Evolutionary conservation across 2,888 invertebrate species (phyloP).

Genomic region (Drosophila planitibia): DNA sequence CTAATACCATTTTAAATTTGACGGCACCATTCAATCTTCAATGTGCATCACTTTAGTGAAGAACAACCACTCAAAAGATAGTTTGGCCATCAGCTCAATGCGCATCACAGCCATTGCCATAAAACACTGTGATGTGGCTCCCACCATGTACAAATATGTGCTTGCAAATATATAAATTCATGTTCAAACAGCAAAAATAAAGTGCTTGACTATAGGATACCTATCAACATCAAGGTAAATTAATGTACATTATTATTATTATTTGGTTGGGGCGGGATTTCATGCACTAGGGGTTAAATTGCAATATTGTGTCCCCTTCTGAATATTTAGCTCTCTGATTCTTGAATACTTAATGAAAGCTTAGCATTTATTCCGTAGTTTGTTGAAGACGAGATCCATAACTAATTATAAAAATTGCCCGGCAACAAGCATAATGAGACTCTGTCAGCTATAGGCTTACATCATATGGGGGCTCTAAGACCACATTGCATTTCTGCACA

Average conservation of each 20-base stretch:
- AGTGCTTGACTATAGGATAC: not conserved
- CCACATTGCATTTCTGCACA: not conserved
- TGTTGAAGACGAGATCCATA: not conserved
- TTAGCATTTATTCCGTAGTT: not conserved
- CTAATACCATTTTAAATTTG: not conserved
- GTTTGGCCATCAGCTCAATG: slow-evolving; percentile 22
- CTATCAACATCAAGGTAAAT: not conserved
- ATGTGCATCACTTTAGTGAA: not conserved
- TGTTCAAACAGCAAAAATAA: slow-evolving; percentile 18
- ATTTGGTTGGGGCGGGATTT: not conserved
- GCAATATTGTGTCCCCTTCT: not conserved
- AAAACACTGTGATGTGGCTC: slow-evolving; percentile 4
- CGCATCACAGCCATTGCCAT: slow-evolving; percentile 33
- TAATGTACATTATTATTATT: not conserved
- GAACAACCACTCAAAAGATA: slow-evolving; percentile 5
- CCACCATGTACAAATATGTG: slow-evolving; percentile 14
- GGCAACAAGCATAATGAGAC: not conserved
- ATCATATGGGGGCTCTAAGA: not conserved
- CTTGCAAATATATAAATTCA: slow-evolving; percentile 12
- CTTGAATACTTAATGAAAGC: not conserved
- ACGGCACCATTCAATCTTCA: not conserved
- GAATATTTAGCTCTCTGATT: not conserved
- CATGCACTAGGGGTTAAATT: not conserved
- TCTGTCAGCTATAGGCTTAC: not conserved
- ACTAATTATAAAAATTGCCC: not conserved